phyloP scores from a whole-genome alignment of 2,113 vertebrate genomes.

The Okapia johnstoni region DNA sequence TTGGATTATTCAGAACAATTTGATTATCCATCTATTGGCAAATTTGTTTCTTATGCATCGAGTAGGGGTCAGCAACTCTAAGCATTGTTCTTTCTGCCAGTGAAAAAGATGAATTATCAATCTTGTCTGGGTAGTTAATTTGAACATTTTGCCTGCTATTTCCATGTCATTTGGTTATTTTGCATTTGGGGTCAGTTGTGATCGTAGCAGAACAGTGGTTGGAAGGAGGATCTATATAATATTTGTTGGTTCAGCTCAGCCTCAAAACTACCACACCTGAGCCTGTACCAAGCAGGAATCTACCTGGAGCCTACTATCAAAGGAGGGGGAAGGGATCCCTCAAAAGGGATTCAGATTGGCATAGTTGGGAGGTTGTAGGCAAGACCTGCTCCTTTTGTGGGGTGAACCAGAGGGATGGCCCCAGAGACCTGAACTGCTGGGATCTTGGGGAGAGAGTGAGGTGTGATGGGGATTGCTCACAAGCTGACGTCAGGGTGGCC shows the following conservation, averaged over 20 bases:
- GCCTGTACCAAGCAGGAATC: background rate
- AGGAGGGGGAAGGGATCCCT: background rate
- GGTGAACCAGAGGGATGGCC: background rate
- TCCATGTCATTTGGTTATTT: background rate
- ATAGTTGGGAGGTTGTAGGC: too few species aligned
- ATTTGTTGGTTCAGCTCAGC: background rate
- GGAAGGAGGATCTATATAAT: background rate
- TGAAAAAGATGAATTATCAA: background rate
- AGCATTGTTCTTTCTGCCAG: slow-evolving; percentile 9
- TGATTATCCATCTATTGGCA: slow-evolving; percentile 51
- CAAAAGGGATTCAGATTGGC: background rate
- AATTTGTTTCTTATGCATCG: slow-evolving; percentile 41
- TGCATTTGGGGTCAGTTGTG: background rate
- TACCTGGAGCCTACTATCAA: background rate
- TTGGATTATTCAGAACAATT: slow-evolving; percentile 65
- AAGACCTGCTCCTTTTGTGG: background rate
- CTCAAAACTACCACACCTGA: background rate
- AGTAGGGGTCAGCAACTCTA: slow-evolving; percentile 8
- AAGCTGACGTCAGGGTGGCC: background rate
- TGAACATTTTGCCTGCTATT: background rate
- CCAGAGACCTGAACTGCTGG: background rate
- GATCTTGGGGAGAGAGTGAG: background rate
- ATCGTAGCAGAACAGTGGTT: background rate
- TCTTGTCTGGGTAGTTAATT: background rate
- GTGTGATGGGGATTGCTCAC: background rate